Evolutionary conservation across 2,888 invertebrate species (phyloP).

Genomic region (Pyralis farinalis): DNA sequence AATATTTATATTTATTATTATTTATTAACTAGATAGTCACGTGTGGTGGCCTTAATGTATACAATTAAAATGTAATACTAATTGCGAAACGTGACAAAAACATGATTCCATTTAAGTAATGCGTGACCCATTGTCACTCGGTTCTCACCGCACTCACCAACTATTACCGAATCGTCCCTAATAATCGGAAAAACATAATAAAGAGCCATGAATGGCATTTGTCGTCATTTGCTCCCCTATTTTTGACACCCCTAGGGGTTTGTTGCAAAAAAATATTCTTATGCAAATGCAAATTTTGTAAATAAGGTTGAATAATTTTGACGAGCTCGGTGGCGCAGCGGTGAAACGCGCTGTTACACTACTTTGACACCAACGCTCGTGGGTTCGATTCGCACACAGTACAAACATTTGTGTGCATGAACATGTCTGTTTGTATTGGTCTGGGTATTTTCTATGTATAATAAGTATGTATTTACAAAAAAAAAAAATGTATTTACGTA

Average conservation of each 20-base stretch:
- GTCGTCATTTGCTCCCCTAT: background rate
- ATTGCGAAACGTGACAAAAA: slow-evolving; percentile 33
- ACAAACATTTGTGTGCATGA: too few species aligned
- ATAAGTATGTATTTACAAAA: too few species aligned
- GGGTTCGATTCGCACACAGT: too few species aligned
- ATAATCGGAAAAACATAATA: background rate
- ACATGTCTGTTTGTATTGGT: too few species aligned
- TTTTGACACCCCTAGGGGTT: background rate
- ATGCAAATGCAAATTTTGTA: background rate
- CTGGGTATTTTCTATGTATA: too few species aligned
- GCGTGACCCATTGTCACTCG: slow-evolving; percentile 25
- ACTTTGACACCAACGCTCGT: too few species aligned
- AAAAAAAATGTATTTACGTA: too few species aligned
- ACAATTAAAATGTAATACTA: slow-evolving; percentile 45
- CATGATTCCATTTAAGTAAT: slow-evolving; percentile 27
- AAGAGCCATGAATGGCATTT: background rate
- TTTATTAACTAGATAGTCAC: too few species aligned
- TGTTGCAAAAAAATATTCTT: background rate
- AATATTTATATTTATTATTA: too few species aligned
- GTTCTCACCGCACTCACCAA: slow-evolving; percentile 29
- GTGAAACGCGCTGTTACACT: too few species aligned
- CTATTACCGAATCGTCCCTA: slow-evolving; percentile 22
- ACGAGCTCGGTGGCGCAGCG: too few species aligned
- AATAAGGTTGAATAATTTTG: background rate
- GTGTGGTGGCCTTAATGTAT: background rate